Conservation (phyloP, 2,113 vertebrate species). For the Marmota monax region DNA sequence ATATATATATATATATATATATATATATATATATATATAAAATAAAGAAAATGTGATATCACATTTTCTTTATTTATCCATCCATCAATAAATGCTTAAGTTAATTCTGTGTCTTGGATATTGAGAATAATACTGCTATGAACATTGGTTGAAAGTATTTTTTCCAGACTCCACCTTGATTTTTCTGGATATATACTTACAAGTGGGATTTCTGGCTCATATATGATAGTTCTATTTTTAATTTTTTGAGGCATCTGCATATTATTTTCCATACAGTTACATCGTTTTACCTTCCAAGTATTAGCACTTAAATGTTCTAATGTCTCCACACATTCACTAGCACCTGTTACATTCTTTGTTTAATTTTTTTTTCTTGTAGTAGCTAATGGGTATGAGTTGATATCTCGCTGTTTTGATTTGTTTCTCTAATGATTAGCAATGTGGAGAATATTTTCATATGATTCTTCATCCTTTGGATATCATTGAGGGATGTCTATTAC, state of each 20-base stretch:
- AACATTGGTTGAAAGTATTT: background rate
- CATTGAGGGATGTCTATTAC: background rate
- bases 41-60: too few relatives aligned
- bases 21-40: too few relatives aligned
- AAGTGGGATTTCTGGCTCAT: background rate
- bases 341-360: background rate
- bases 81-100: background rate
- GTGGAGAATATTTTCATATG: background rate
- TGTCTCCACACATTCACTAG: background rate
- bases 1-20: too few relatives aligned
- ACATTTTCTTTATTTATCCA: background rate
- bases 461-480: background rate
- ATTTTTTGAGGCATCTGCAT: background rate
- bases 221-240: background rate
- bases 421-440: background rate
- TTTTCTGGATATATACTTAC: background rate
- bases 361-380: background rate
- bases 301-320: background rate
- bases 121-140: background rate
- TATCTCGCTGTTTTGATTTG: background rate
- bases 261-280: background rate
- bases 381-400: background rate
- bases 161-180: background rate
- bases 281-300: background rate
- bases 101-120: background rate